Base-by-base conservation (phyloP, 1,140 invertebrate species). In the Drosophila asahinai region DNA sequence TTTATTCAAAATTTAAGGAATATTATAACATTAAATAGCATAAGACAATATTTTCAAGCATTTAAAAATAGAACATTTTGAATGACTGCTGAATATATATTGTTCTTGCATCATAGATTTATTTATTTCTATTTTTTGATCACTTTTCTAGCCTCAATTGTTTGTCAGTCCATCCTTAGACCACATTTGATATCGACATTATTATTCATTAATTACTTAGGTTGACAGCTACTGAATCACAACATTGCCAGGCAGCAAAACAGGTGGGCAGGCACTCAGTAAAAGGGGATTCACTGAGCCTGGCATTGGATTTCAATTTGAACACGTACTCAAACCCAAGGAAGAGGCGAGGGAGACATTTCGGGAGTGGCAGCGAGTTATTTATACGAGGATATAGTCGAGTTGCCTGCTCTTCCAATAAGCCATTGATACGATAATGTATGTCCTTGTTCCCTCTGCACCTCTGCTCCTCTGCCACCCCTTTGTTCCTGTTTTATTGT, bases 371-470 rank as follows among this genome's bases (percentile, higher is more conserved):
- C 54, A 57, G 51, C 30, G 51, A 65, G 58, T 62, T 64, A 75
- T 61, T 63, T 59, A 64, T 65, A 62, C 51, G 64, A 57, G 40
- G 48, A 45, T 60, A 30, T 55, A 43, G 33, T 36, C 58, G 65
- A 77, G 47, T 81, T 43, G 55, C 47, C 49, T 61, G 65, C 57
- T 30, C 52, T 62, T 43, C 45, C 77, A 57, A 75, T 86, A 87
- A 87, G 80, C 83, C 83, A 80, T 87, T 86, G 83, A 86, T 86
- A 86, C 84, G 73, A 77, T 86, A 87, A 86, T 83, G 80, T 87
- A 80, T 87, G 79, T 65, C 68, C 51, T 45, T 27, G 45, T 6
- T n/a, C 49, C 45, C 33, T 36, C 9, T 11, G 9, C 33, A 9
- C n/a, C n/a, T n/a, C 33, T 3, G 2, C 33, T 22, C 22, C 22